These are phyloP conservation scores for Noctua fimbriata DNA, from an alignment of 2,888 invertebrate species.

Conservation along the genomic window DNA sequence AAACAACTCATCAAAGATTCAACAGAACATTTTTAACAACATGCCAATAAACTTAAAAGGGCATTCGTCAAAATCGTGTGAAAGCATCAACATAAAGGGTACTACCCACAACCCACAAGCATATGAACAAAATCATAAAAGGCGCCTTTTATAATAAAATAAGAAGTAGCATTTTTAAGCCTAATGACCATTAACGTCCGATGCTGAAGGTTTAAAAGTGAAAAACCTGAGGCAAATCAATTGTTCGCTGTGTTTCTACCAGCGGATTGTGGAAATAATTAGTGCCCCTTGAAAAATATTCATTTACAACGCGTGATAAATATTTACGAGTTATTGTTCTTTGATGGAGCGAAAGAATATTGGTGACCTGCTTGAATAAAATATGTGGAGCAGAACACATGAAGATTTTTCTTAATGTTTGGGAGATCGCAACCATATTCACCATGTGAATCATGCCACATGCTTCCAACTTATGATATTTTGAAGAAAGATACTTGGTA, in stretches of 20 bases:
- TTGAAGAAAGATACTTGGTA: neutral
- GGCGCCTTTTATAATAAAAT: constrained; percentile 60
- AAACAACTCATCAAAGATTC: constrained; percentile 22
- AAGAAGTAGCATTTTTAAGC: constrained; percentile 69
- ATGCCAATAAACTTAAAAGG: constrained; percentile 43
- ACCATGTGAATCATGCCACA: too few relatives aligned
- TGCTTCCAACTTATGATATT: too few relatives aligned
- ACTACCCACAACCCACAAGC: constrained; percentile 35
- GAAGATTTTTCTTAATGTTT: too few relatives aligned
- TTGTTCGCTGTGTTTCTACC: constrained; percentile 79
- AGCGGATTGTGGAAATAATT: constrained; percentile 88
- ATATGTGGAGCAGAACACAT: constrained; percentile 3
- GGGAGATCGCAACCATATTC: too few relatives aligned
- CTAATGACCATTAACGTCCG: constrained; percentile 76
- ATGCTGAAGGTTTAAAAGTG: constrained; percentile 73
- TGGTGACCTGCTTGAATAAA: constrained; percentile 68
- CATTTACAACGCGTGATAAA: constrained; percentile 89
- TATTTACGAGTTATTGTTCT: constrained; percentile 90
- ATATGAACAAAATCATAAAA: constrained; percentile 59
- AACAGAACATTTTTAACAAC: constrained; percentile 42
- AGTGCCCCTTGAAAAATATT: constrained; percentile 88
- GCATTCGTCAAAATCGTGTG: constrained; percentile 59
- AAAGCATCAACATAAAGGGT: constrained; percentile 45
- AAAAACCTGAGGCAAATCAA: constrained; percentile 82
- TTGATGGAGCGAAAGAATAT: constrained; percentile 73